A percentile compares a stretch with the other conserved stretches of the same genome.
phyloP scores from a whole-genome alignment of 1,140 invertebrate species.

The Chrysopa pallens region DNA sequence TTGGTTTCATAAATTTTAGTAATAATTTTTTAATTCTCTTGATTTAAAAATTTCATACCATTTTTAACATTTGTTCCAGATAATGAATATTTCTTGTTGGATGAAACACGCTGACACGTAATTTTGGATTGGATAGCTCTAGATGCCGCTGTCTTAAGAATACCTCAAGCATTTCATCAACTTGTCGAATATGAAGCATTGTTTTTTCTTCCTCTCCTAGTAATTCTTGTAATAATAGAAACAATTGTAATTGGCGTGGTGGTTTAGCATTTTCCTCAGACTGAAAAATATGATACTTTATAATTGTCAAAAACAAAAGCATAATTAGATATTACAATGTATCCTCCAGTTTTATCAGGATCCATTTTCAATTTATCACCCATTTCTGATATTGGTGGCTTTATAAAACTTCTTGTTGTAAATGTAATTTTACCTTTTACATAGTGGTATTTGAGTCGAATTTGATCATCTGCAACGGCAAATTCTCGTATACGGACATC shows the following conservation, averaged over 20 bases:
- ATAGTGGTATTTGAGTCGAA: constrained; percentile 49
- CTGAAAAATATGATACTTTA: constrained; percentile 11
- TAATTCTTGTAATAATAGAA: constrained; percentile 26
- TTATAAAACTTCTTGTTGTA: constrained; percentile 39
- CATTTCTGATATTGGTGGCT: constrained; percentile 42
- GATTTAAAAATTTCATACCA: no score
- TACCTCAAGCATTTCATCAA: constrained; percentile 23
- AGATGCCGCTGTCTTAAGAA: constrained; percentile 24
- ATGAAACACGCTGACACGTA: constrained; percentile 32
- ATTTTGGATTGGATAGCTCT: constrained; percentile 25
- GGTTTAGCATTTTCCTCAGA: constrained; percentile 38
- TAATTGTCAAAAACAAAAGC: neutral
- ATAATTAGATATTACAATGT: constrained; percentile 28
- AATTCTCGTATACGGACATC: constrained; percentile 49
- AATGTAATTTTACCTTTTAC: constrained; percentile 43
- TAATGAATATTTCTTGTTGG: constrained; percentile 24
- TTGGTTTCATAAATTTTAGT: no score
- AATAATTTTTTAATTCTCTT: no score
- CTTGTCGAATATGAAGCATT: constrained; percentile 23
- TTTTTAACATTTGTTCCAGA: no score
- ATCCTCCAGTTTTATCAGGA: constrained; percentile 38
- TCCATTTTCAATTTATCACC: constrained; percentile 39
- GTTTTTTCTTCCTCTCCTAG: constrained; percentile 28
- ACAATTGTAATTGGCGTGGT: constrained; percentile 42
- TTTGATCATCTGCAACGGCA: constrained; percentile 36